These are phyloP conservation scores for Ailuropoda melanoleuca DNA, from an alignment of 2,113 vertebrate species.

Conservation along the genomic window DNA sequence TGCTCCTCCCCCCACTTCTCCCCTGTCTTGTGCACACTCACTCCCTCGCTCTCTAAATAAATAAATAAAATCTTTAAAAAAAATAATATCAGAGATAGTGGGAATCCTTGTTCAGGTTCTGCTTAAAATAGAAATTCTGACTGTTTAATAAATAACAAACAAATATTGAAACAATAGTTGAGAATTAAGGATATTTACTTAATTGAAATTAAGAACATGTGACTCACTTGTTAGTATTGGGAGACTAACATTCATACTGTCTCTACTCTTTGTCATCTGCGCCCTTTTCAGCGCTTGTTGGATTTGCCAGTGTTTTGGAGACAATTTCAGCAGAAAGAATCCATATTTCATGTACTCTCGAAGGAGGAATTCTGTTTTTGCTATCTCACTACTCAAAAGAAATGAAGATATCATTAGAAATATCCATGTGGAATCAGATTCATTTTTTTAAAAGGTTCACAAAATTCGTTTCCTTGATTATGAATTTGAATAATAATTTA, in stretches of 20 bases:
- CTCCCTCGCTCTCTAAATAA: neutral
- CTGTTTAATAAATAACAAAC: neutral
- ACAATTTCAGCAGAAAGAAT: constrained; percentile 79
- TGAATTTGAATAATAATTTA: neutral
- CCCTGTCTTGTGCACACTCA: neutral
- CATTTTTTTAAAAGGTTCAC: neutral
- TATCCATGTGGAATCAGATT: neutral
- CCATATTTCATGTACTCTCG: constrained; percentile 79
- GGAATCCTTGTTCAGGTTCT: neutral
- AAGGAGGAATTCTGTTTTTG: constrained; percentile 78
- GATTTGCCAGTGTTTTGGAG: constrained; percentile 80
- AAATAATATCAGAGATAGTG: neutral
- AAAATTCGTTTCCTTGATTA: neutral
- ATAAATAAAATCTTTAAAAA: neutral
- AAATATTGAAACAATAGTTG: neutral
- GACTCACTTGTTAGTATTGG: constrained; percentile 66
- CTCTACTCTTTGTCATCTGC: neutral
- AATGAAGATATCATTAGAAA: constrained; percentile 10
- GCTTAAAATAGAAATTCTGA: neutral
- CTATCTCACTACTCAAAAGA: constrained; percentile 81
- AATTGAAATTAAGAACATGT: neutral
- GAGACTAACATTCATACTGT: neutral
- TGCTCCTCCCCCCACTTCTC: neutral
- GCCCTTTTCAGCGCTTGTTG: constrained; percentile 65
- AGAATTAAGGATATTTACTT: neutral